Evolutionary conservation across 2,888 invertebrate genomes (phyloP), one percentile per base, ranked within the genome.

Genomic region (Drosophila kanekoi): DNA sequence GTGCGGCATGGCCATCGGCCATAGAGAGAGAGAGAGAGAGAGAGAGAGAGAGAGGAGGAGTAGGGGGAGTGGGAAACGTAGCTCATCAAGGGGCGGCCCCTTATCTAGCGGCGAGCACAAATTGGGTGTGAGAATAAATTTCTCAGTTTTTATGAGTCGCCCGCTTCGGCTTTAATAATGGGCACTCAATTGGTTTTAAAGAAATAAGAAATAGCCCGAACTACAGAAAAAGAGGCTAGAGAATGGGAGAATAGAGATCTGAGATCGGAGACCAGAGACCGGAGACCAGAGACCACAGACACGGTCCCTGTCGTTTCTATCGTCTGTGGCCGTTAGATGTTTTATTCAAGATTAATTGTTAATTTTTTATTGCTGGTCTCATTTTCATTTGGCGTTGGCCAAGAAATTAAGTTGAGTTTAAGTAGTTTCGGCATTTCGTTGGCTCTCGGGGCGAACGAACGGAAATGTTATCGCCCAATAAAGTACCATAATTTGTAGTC

Each of bases 81-180:
- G 71, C 70, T 77, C 74, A 62, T 75, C 70, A 74, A 75, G 49
- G 28, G 49, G 33, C 41, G 47, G 40, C 53, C 53, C 40, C 61
- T 78, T 82, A 82, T 85, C 83, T 82, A 48, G 69, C 70, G 49
- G 65, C 69, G 52, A 68, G 43, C 74, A 81, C 76, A 81, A 88
- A 88, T 87, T 88, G 85, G 88, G 88, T 89, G 88, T 88, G 89
- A 89, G 89, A 89, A 89, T 85, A 88, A 85, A 88, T 85, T 88
- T 88, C 78, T 81, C 69, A 79, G 81, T 79, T 85, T 28, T 85
- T 86, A 87, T 67, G 85, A 73, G 72, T 62, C 62, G 83, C 67
- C 70, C 68, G 74, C 76, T 54, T 68, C 77, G 79, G 81, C 85
- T 69, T 81, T 84, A 77, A 82, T 82, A 82, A 82, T 82, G 84